Base-by-base conservation (phyloP, 2,797 vertebrate species). In the Poeciliopsis gracilis region DNA sequence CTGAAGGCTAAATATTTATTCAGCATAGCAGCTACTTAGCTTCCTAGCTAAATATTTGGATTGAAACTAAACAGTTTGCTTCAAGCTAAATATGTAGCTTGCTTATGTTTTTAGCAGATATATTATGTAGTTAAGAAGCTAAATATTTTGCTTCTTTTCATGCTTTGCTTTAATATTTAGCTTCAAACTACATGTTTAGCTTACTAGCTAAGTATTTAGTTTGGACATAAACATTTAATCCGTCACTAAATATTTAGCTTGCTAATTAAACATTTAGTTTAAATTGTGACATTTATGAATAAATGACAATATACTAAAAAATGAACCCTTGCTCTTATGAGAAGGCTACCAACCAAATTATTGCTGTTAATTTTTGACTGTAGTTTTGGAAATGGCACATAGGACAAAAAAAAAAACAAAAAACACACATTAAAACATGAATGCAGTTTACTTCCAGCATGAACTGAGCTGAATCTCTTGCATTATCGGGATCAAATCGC, bases 401-500 rank as follows among this genome's bases (percentile, higher is more conserved):
- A 30, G n/a, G 49, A 23, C 7, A 51, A 51, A 51, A 51, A 8
- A 20, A 16, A 47, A 16, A 18, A 12, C 5, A n/a, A 73, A 8
- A 25, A 0, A 51, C 15, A 16, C 76, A 1, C 43, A 45, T 38
- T 81, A 1, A 9, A 51, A 57, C 61, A 70, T 30, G 53, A 38
- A 9, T 43, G 5, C 1, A 4, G 8, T 45, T 69, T 67, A 71
- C 78, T 51, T 72, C 5, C 16, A 72, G 47, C 30, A 38, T 49
- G 33, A 5, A 5, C 71, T 10, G 30, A 33, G 47, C 47, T 3
- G 18, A 51, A 36, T 18, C 36, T 7, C 13, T 30, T 28, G 41
- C 28, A 73, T 84, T 57, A 73, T 12, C 66, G 28, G 61, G 25
- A 82, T 84, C 74, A 82, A 84, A 83, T 7, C 55, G 47, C 53